Base-by-base conservation (phyloP, 1,140 invertebrate genomes). In the Drosophila pruinosa region DNA sequence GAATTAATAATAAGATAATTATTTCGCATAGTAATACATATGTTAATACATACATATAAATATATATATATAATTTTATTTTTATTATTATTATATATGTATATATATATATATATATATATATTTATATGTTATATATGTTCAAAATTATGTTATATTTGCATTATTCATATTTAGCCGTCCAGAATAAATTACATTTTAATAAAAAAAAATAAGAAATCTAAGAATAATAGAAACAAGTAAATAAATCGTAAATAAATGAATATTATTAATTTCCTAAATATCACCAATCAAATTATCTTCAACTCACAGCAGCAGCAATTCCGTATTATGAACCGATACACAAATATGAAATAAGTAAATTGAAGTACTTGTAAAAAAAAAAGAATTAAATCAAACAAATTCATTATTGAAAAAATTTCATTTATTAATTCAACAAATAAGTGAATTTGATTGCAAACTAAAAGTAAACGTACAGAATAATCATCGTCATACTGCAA, bases 221-320 rank as follows among this genome's bases (percentile, higher is more conserved):
- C n/a, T n/a, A n/a, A n/a, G n/a, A n/a, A n/a, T n/a, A n/a, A n/a
- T n/a, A n/a, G n/a, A n/a, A n/a, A n/a, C n/a, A n/a, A n/a, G n/a
- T n/a, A 21, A 54, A 28, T 36, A 22, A 39, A 54, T 19, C 19
- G 70, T 17, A 53, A 53, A 50, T 15, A 36, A 52, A 54, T 22
- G 47, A 31, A 21, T 15, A 53, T 41, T 22, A 69, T 61, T 22
- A 52, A 47, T 26, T 15, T 43, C n/a, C 31, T 45, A n/a, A n/a
- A 61, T 57, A 48, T 45, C 10, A 56, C 10, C 24, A 48, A 53
- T 34, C 22, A 56, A 65, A 65, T 57, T 72, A 38, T 72, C 24
- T 72, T 67, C 21, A 65, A 58, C 53, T 57, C 69, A 48, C 50
- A 76, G 76, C 82, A 73, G 76, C 82, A 88, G 76, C 76, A 72